Evolutionary conservation across 2,888 invertebrate genomes (phyloP).

Genomic region (Beris chalybata): DNA sequence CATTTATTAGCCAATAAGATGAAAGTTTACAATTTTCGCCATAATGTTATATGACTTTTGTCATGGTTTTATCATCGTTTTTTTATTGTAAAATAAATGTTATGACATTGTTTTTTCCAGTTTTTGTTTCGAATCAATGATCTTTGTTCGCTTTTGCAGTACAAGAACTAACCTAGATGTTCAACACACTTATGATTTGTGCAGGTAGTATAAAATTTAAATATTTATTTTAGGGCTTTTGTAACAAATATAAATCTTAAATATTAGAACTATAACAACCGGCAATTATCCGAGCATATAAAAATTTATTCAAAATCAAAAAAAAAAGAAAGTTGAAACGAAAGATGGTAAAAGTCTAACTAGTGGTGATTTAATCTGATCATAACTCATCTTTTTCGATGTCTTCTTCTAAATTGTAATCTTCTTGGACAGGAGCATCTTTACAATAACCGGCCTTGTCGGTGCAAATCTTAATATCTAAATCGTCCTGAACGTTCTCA

Average conservation of each 20-base stretch:
- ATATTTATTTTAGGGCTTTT: background rate
- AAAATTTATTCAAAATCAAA: slow-evolving; percentile 2
- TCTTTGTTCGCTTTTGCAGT: background rate
- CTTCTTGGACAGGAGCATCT: slow-evolving; percentile 52
- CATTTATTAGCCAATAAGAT: slow-evolving; percentile 27
- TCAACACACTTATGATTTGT: no score
- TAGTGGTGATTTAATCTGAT: slow-evolving; percentile 37
- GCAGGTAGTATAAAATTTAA: no score
- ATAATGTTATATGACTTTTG: slow-evolving; percentile 2
- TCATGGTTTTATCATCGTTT: background rate
- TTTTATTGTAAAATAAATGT: background rate
- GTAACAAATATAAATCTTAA: slow-evolving; percentile 27
- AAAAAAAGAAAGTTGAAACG: background rate
- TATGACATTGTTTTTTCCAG: background rate
- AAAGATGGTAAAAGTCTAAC: slow-evolving; percentile 8
- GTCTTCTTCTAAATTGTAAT: slow-evolving; percentile 51
- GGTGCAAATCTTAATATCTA: slow-evolving; percentile 61
- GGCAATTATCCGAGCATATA: background rate
- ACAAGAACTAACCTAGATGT: no score
- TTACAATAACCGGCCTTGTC: slow-evolving; percentile 58
- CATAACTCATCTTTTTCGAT: slow-evolving; percentile 51
- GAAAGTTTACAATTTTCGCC: background rate
- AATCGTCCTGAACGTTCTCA: slow-evolving; percentile 51
- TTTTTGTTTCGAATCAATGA: background rate
- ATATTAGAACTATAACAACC: slow-evolving; percentile 12